These are phyloP conservation scores for Nothocercus nigrocapillus DNA, from an alignment of 2,113 vertebrate species.

Conservation along the genomic window DNA sequence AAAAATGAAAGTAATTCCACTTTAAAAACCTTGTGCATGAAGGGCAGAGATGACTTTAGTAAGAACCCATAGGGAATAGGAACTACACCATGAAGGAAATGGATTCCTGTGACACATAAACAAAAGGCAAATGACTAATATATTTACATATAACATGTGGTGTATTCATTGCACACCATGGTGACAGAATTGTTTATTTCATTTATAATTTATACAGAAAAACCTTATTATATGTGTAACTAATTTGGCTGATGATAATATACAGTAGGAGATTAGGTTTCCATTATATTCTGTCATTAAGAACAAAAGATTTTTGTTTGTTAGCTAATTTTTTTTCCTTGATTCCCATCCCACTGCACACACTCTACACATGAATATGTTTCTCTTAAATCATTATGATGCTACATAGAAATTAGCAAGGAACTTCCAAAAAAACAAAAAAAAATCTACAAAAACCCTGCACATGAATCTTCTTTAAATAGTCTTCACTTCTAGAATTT, in stretches of 20 bases:
- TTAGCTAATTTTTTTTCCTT: constrained; percentile 60
- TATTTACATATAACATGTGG: constrained; percentile 86
- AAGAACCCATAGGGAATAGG: constrained; percentile 71
- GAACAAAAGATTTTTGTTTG: constrained; percentile 74
- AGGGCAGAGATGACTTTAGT: constrained; percentile 71
- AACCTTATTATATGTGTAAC: constrained; percentile 86
- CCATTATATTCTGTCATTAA: constrained; percentile 78
- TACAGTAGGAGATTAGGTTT: constrained; percentile 75
- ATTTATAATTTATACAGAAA: constrained; percentile 85
- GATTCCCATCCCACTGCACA: neutral
- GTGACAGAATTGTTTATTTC: constrained; percentile 84
- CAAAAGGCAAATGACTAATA: constrained; percentile 84
- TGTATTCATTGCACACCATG: constrained; percentile 79
- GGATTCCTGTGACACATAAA: constrained; percentile 81
- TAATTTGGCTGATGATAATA: constrained; percentile 83
- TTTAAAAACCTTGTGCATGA: constrained; percentile 71
- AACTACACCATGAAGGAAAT: constrained; percentile 77
- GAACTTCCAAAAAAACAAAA: constrained; percentile 35
- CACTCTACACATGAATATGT: neutral
- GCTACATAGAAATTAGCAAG: constrained; percentile 19
- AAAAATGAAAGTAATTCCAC: constrained; percentile 63
- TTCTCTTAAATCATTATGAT: constrained; percentile 32
- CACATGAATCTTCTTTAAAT: constrained; percentile 5
- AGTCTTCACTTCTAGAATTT: constrained; percentile 1
- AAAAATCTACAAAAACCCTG: neutral